A percentile compares a stretch with the other conserved stretches of the same genome.
Evolutionary conservation across 2,113 vertebrate genomes (phyloP).

Genomic region (Plotosus lineatus): DNA sequence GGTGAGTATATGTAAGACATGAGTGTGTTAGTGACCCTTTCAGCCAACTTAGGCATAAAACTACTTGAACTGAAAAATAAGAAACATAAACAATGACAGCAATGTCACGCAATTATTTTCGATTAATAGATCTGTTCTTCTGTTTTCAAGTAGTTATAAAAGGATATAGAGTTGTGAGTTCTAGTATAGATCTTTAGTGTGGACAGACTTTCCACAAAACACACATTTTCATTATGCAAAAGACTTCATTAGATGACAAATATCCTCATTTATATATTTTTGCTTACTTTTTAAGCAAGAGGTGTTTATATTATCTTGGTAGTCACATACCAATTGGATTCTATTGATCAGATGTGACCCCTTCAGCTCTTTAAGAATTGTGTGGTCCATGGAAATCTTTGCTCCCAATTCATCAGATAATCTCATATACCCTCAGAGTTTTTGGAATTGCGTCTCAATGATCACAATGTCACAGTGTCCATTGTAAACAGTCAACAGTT

Average conservation of each 20-base stretch:
- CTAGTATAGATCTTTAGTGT: background rate
- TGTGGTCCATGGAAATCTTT: too few relatives aligned
- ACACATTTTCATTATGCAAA: background rate
- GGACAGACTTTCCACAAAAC: background rate
- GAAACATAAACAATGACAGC: constrained; percentile 25
- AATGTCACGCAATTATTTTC: background rate
- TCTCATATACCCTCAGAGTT: too few relatives aligned
- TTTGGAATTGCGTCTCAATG: too few relatives aligned
- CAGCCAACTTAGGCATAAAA: constrained; percentile 64
- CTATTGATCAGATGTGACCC: too few relatives aligned
- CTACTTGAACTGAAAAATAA: constrained; percentile 54
- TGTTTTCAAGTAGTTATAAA: background rate
- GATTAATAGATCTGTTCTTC: too few relatives aligned
- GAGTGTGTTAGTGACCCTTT: constrained; percentile 61
- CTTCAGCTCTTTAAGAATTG: too few relatives aligned
- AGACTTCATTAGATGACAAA: background rate
- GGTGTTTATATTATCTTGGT: background rate
- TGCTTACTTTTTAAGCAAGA: background rate
- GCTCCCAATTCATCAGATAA: too few relatives aligned
- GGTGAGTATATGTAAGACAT: constrained; percentile 77
- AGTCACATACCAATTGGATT: too few relatives aligned
- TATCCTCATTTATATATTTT: background rate
- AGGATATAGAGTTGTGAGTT: background rate
- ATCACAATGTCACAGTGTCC: too few relatives aligned
- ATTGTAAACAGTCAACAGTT: too few relatives aligned